phyloP scores from a whole-genome alignment of 2,888 invertebrate genomes.

The Cephus nigrinus region DNA sequence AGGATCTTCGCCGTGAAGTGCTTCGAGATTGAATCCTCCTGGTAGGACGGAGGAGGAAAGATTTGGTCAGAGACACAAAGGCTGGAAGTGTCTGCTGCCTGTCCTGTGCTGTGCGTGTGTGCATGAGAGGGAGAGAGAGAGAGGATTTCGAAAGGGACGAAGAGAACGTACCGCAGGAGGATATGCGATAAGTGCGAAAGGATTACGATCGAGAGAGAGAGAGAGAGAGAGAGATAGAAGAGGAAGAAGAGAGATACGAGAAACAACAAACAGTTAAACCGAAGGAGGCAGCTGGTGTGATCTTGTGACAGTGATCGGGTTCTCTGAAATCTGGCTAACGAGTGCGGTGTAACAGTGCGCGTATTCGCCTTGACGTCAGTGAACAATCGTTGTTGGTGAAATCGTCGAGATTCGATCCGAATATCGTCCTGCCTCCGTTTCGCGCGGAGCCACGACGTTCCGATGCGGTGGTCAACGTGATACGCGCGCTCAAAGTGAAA shows the following conservation, averaged over 20 bases:
- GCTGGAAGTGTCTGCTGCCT: not conserved
- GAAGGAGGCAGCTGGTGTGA: constrained; percentile 7
- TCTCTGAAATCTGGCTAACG: not conserved
- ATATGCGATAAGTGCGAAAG: constrained; percentile 8
- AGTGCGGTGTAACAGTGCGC: not conserved
- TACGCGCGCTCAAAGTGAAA: not conserved
- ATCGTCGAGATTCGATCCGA: not conserved
- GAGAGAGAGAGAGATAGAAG: constrained; percentile 28
- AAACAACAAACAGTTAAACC: not conserved
- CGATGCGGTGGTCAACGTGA: not conserved
- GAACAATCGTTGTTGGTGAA: not conserved
- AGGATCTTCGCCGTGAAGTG: not conserved
- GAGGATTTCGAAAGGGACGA: not conserved
- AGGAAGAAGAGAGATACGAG: constrained; percentile 28
- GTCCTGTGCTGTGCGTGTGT: not conserved
- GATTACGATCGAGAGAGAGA: constrained; percentile 11
- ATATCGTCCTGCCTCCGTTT: not conserved
- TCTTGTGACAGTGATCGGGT: constrained; percentile 10
- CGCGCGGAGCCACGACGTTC: not conserved
- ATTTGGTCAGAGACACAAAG: not conserved
- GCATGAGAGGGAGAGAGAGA: not conserved
- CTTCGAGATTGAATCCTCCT: not conserved
- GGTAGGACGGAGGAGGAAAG: not conserved
- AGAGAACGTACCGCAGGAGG: not conserved
- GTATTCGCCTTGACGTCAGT: not conserved